Base-by-base conservation (phyloP, 2,888 invertebrate genomes). In the Caenorhabditis doughertyi region DNA sequence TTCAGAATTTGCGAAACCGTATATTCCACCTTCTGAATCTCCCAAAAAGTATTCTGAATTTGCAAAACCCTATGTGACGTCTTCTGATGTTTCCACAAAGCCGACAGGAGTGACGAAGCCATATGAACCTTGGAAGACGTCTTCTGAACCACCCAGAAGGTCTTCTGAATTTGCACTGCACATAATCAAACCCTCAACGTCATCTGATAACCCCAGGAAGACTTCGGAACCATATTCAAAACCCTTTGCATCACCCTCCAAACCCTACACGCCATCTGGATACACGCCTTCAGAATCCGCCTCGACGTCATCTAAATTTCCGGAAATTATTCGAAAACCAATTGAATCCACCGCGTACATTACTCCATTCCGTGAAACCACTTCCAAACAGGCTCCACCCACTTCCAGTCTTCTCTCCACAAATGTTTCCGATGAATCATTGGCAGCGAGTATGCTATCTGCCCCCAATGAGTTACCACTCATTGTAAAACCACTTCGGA, bases 401-500 rank as follows among this genome's bases (percentile, higher is more conserved):
- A 51, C 42, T 55, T 70, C 62, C 39, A 68, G 60, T 55, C 77
- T 77, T 7, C 77, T 79, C 13, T 64, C 76, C 9, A 76, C 76
- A 2, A 58, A 79, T 49, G 83, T 83, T 25, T 79, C 79, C 11
- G 79, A 83, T 64, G 83, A 83, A 49, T 68, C 68, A 51, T 29
- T 83, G 39, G 83, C 79, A 1, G 58, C 55, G 56, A 71, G 67
- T 60, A 49, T 67, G 58, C 8, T 62, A 55, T 77, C 77, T 39
- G 18, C 49, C 27, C 44, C 53, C 51, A 62, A 81, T 23, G 77
- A 82, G 49, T 44, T 82, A 25, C 82, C 82, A 25, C 77, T 87
- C 13, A 86, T 86, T 25, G 87, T 88, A 27, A 88, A 88, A 67
- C 87, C 88, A 3, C 79, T 86, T 11, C 79, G 86, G 2, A 71